These are phyloP conservation scores for Druon quercuslanigerum DNA, from an alignment of 1,140 invertebrate genomes.

Conservation along the genomic window DNA sequence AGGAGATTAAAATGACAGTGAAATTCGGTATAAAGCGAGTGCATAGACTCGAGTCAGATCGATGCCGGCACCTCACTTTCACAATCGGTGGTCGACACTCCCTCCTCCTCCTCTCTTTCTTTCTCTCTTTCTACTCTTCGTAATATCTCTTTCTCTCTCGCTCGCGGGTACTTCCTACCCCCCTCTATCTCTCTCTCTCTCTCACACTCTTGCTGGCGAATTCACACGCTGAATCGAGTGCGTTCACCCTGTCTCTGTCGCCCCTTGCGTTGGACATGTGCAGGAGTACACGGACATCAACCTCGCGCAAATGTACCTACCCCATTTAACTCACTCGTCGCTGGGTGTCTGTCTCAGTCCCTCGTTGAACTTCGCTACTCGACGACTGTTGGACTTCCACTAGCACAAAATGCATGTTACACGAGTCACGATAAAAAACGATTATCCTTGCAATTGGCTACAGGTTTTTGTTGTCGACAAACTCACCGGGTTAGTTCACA, in stretches of 20 bases:
- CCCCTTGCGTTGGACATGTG: slow-evolving; percentile 13
- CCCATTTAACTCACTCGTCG: slow-evolving; percentile 19
- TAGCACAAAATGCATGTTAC: slow-evolving; percentile 13
- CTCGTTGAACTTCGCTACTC: slow-evolving; percentile 26
- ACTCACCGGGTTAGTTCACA: slow-evolving; percentile 14
- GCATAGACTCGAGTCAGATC: slow-evolving; percentile 11
- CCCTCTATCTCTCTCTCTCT: slow-evolving; percentile 34
- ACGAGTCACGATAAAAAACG: slow-evolving; percentile 21
- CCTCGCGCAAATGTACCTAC: slow-evolving; percentile 14
- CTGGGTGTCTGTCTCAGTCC: background rate
- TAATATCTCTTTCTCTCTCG: background rate
- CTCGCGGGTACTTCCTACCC: background rate
- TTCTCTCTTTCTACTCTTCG: background rate
- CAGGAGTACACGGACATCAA: slow-evolving; percentile 3
- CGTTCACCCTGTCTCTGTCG: slow-evolving; percentile 28
- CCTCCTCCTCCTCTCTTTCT: slow-evolving; percentile 18
- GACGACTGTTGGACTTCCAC: slow-evolving; percentile 7
- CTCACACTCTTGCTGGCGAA: background rate
- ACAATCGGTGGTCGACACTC: slow-evolving; percentile 29
- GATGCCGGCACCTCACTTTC: slow-evolving; percentile 16
- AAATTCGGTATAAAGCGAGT: slow-evolving; percentile 16
- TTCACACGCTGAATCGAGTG: slow-evolving; percentile 6
- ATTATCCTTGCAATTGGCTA: slow-evolving; percentile 22
- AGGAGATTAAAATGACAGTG: slow-evolving; percentile 27
- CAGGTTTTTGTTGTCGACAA: slow-evolving; percentile 8